A percentile compares a stretch with the other conserved stretches of the same genome.
These are phyloP conservation scores for Watsonalla cultraria DNA, from an alignment of 2,888 invertebrate species.

Conservation along the genomic window DNA sequence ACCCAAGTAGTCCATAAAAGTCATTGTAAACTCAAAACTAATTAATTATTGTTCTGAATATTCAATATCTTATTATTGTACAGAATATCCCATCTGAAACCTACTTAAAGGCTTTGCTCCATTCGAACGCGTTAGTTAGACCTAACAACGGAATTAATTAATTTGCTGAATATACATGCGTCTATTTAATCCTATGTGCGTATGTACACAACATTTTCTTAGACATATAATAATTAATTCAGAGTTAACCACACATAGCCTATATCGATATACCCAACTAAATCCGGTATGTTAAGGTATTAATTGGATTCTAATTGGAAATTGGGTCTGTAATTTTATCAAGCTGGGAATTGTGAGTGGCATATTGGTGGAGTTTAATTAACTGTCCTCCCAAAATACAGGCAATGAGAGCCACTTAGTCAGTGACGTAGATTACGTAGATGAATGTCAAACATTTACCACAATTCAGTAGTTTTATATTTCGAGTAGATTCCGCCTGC, in stretches of 20 bases:
- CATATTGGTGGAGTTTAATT: slow-evolving; percentile 59
- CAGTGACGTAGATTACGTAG: slow-evolving; percentile 34
- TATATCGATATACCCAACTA: slow-evolving; percentile 5
- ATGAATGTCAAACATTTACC: slow-evolving; percentile 20
- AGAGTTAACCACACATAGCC: too few relatives aligned
- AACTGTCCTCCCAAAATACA: slow-evolving; percentile 46
- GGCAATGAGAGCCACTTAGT: slow-evolving; percentile 30
- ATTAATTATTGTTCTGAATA: too few relatives aligned
- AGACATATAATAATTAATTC: too few relatives aligned
- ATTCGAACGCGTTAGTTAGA: background rate
- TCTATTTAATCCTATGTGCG: background rate
- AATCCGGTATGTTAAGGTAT: background rate
- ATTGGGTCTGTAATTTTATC: slow-evolving; percentile 49
- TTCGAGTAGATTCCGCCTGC: too few relatives aligned
- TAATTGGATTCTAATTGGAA: slow-evolving; percentile 37
- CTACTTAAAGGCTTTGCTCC: too few relatives aligned
- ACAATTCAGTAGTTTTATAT: background rate
- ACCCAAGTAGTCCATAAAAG: too few relatives aligned
- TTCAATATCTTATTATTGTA: too few relatives aligned
- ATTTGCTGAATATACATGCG: background rate
- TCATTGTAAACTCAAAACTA: too few relatives aligned
- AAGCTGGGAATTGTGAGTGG: slow-evolving; percentile 43
- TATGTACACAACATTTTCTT: too few relatives aligned
- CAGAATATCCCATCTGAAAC: too few relatives aligned
- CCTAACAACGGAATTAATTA: background rate